phyloP scores from a whole-genome alignment of 2,113 vertebrate species.

The Zootoca vivipara region DNA sequence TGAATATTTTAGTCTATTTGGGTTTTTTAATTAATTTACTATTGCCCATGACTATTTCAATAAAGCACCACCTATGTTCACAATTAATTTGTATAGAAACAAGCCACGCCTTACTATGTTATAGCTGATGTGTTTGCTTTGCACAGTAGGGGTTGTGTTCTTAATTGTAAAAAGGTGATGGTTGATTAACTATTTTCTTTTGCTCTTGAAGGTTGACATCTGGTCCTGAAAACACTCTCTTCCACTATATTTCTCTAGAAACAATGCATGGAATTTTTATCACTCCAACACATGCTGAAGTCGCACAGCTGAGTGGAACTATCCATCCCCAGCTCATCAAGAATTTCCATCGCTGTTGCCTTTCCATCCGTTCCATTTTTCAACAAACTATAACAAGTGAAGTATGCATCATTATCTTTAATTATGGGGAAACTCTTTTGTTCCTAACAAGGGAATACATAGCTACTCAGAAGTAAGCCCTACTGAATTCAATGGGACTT shows the following conservation, averaged over 20 bases:
- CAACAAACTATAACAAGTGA: conserved; percentile 83
- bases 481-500: background rate
- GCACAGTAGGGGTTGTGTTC: background rate
- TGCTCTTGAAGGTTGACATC: conserved; percentile 82
- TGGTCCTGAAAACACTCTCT: conserved; percentile 93
- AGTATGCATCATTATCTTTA: conserved; percentile 71
- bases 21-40: background rate
- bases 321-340: conserved; percentile 90
- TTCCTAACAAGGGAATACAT: background rate
- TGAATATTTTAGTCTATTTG: background rate
- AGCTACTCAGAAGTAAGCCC: background rate
- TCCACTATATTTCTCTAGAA: conserved; percentile 94
- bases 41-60: background rate
- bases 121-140: background rate
- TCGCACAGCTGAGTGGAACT: conserved; percentile 86
- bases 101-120: background rate
- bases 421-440: background rate
- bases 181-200: conserved; percentile 10
- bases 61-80: background rate
- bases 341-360: conserved; percentile 96
- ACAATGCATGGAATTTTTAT: conserved; percentile 93
- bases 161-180: background rate
- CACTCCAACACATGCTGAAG: conserved; percentile 89
- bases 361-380: conserved; percentile 90
- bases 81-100: background rate